Conservation (phyloP, 2,888 invertebrate species). For the Epistrophe eligans region DNA sequence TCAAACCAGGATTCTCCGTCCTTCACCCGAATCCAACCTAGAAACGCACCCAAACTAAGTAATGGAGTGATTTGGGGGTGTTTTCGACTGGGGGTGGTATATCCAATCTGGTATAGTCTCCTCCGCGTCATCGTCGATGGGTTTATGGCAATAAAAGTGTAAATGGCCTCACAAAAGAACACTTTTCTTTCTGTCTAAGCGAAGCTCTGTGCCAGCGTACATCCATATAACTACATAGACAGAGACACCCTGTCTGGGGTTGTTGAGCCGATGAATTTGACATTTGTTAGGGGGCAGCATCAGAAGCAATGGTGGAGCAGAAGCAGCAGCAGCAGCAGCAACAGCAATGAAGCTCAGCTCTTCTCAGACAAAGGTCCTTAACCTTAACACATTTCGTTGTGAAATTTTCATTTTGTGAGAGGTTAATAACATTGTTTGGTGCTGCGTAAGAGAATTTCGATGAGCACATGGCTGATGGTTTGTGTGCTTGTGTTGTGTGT, state of each 20-base stretch:
- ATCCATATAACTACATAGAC: not conserved
- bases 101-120: constrained; percentile 5
- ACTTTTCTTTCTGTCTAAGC: constrained; percentile 56
- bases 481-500: not conserved
- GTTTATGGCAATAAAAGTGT: constrained; percentile 63
- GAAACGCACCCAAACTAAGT: constrained; percentile 67
- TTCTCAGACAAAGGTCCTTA: constrained; percentile 73
- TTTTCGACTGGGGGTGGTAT: constrained; percentile 9
- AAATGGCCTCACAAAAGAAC: constrained; percentile 67
- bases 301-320: not conserved
- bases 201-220: constrained; percentile 13
- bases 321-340: constrained; percentile 12
- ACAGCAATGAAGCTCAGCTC: too few species aligned
- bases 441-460: constrained; percentile 67
- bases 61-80: not conserved
- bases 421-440: constrained; percentile 70
- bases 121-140: constrained; percentile 45
- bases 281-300: constrained; percentile 28
- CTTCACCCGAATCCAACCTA: constrained; percentile 62
- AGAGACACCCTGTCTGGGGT: constrained; percentile 54
- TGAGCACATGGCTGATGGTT: constrained; percentile 21
- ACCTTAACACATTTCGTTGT: constrained; percentile 69
- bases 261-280: constrained; percentile 67
- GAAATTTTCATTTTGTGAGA: constrained; percentile 60
- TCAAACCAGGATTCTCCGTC: constrained; percentile 10